Conservation (phyloP, 2,888 invertebrate genomes). For the Orthonevra nobilis region DNA sequence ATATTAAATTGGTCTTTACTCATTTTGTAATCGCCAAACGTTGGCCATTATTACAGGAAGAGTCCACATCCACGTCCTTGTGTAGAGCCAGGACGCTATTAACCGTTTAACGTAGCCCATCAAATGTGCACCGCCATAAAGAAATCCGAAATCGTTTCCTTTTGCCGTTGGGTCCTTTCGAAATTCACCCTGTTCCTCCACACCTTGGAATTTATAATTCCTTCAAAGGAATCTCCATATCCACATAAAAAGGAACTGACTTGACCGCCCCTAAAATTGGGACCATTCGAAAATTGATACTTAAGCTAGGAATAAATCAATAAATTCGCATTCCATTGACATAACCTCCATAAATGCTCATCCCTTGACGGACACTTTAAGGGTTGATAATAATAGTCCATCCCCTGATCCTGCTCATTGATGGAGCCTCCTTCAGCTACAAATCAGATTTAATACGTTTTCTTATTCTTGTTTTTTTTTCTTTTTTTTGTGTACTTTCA, state of each 20-base stretch:
- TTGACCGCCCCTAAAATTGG: conserved; percentile 2
- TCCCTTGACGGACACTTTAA: conserved; percentile 54
- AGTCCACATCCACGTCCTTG: too few species aligned
- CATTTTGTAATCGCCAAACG: conserved; percentile 5
- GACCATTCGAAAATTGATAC: conserved; percentile 42
- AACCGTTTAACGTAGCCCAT: conserved; percentile 18
- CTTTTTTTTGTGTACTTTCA: too few species aligned
- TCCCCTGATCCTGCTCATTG: conserved; percentile 6
- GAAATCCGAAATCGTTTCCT: conserved; percentile 20
- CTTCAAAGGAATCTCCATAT: not conserved
- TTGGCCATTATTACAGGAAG: too few species aligned
- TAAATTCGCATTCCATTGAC: too few species aligned
- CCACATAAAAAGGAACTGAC: conserved; percentile 39
- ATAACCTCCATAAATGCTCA: conserved; percentile 50
- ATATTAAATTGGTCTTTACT: conserved; percentile 28
- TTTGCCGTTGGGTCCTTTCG: conserved; percentile 10
- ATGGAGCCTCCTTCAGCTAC: conserved; percentile 31
- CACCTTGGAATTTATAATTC: not conserved
- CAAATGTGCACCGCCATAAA: conserved; percentile 20
- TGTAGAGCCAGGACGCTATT: not conserved
- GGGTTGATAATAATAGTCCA: conserved; percentile 17
- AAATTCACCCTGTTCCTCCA: not conserved
- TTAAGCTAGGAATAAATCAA: conserved; percentile 44
- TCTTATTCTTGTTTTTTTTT: conserved; percentile 20
- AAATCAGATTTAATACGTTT: conserved; percentile 62